A percentile compares a stretch with the other conserved stretches of the same genome.
Conservation (phyloP, 2,797 vertebrate species). For the Ctenosaura bakeri region DNA sequence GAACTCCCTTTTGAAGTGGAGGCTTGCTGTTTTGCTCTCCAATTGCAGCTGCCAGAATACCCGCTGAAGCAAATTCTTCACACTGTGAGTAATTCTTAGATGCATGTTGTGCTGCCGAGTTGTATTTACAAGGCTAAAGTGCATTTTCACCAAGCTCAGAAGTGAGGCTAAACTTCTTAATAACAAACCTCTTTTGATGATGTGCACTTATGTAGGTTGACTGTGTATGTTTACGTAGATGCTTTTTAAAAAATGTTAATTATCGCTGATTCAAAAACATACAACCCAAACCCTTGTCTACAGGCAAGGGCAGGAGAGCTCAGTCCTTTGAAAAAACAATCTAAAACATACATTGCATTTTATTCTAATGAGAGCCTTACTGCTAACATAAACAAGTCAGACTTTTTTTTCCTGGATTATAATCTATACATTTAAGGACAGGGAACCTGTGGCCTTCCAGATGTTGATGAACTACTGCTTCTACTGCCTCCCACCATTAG, state of each 20-base stretch:
- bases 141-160: constrained; percentile 46
- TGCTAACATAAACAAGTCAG: background rate
- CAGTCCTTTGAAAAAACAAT: constrained; percentile 28
- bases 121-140: constrained; percentile 52
- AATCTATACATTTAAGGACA: background rate
- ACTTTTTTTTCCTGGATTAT: background rate
- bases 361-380: constrained; percentile 41
- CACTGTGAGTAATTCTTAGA: constrained; percentile 52
- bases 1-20: constrained; percentile 33
- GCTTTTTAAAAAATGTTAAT: constrained; percentile 58
- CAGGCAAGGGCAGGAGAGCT: constrained; percentile 47
- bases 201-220: constrained; percentile 67
- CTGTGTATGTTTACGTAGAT: constrained; percentile 57
- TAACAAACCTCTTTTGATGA: constrained; percentile 63
- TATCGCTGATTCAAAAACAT: constrained; percentile 56
- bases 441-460: background rate
- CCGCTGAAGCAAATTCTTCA: constrained; percentile 39
- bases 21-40: constrained; percentile 47
- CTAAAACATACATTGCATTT: constrained; percentile 29
- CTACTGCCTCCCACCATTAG: background rate
- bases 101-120: background rate
- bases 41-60: constrained; percentile 31
- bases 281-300: constrained; percentile 40
- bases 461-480: background rate
- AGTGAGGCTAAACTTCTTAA: constrained; percentile 63